A percentile compares a stretch with the other conserved stretches of the same genome.
Conservation (phyloP, 2,888 invertebrate genomes). For the Dryocosmus kuriphilus region DNA sequence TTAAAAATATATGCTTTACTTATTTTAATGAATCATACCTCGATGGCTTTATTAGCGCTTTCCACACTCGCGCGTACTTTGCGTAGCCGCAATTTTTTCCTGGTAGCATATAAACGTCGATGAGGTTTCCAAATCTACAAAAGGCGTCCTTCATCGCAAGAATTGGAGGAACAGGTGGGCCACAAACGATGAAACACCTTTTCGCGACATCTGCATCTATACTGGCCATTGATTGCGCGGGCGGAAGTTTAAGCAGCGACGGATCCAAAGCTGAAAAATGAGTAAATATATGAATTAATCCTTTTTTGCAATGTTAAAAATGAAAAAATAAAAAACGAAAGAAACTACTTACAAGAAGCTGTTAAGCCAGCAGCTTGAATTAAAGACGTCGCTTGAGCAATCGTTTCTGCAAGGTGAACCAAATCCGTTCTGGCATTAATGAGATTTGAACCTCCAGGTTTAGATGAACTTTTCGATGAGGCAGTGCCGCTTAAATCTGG, state of each 20-base stretch:
- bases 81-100: constrained; percentile 96
- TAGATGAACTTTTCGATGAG: constrained; percentile 65
- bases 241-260: constrained; percentile 81
- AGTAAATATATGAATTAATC: constrained; percentile 25
- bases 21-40: constrained; percentile 74
- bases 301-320: not conserved
- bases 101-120: constrained; percentile 92
- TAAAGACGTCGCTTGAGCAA: constrained; percentile 87
- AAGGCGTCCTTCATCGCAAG: constrained; percentile 92
- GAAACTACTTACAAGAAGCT: constrained; percentile 69
- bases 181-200: constrained; percentile 78
- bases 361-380: constrained; percentile 83
- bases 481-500: constrained; percentile 78
- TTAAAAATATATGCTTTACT: too few species aligned
- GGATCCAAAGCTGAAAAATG: constrained; percentile 65
- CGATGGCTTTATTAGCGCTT: constrained; percentile 88
- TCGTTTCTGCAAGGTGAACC: constrained; percentile 85
- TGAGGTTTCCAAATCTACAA: constrained; percentile 93
- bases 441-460: constrained; percentile 68
- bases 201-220: constrained; percentile 84
- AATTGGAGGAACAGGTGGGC: constrained; percentile 83
- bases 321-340: not conserved
- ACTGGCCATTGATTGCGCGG: constrained; percentile 84
- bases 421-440: constrained; percentile 79
- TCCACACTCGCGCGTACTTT: constrained; percentile 87